Percentiles rank a stretch among this genome's conserved stretches.
These are phyloP conservation scores for Aelia acuminata DNA, from an alignment of 2,888 invertebrate genomes.

Conservation along the genomic window DNA sequence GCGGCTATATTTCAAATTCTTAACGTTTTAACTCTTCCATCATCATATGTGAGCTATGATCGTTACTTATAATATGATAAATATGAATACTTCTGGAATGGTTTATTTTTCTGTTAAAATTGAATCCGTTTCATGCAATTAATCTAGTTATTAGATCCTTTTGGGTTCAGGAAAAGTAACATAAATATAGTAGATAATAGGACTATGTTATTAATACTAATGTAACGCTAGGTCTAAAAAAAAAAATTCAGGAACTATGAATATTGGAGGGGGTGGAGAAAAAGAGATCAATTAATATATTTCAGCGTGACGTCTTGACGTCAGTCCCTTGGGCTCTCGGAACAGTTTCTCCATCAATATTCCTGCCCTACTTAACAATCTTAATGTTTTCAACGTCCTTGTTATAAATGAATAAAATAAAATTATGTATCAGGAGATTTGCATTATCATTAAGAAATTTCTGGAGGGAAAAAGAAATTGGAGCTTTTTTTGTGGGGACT, in stretches of 20 bases:
- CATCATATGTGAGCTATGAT: too few relatives aligned
- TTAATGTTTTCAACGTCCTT: slow-evolving; percentile 33
- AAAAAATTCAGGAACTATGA: not conserved
- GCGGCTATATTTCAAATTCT: too few relatives aligned
- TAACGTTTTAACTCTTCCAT: too few relatives aligned
- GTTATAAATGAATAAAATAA: slow-evolving; percentile 13
- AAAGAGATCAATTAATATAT: not conserved
- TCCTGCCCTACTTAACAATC: slow-evolving; percentile 19
- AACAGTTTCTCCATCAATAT: slow-evolving; percentile 36
- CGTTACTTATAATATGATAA: too few relatives aligned
- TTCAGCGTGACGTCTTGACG: not conserved
- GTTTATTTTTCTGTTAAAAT: too few relatives aligned
- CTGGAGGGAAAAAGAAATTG: not conserved
- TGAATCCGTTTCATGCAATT: too few relatives aligned
- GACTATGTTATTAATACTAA: too few relatives aligned
- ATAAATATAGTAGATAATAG: too few relatives aligned
- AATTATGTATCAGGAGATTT: not conserved
- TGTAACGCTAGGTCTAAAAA: too few relatives aligned
- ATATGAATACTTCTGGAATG: too few relatives aligned
- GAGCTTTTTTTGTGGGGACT: not conserved
- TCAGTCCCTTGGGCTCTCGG: not conserved
- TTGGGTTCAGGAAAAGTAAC: too few relatives aligned
- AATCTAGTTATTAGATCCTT: too few relatives aligned
- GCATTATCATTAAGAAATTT: not conserved
- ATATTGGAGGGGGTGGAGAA: not conserved